A percentile compares a stretch with the other conserved stretches of the same genome.
Conservation (phyloP, 2,113 vertebrate species). For the Xiphophorus hellerii region DNA sequence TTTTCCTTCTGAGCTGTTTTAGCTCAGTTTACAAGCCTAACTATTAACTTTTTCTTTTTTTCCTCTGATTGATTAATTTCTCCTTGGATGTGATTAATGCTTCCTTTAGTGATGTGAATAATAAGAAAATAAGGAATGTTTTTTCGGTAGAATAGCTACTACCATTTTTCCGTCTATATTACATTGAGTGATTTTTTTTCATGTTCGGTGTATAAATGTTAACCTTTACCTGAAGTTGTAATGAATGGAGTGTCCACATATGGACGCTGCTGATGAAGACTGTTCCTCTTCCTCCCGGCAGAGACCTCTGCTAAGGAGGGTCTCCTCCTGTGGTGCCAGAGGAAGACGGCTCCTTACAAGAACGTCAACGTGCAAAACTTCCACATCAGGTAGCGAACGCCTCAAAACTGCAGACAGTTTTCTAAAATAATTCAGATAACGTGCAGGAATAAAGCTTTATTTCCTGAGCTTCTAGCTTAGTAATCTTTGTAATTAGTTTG, state of each 20-base stretch:
- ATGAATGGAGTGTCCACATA: too few relatives aligned
- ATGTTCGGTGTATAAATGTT: too few relatives aligned
- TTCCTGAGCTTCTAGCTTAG: neutral
- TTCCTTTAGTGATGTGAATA: too few relatives aligned
- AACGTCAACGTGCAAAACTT: slow-evolving; percentile 98
- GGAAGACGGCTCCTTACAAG: slow-evolving; percentile 95
- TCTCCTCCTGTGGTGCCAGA: slow-evolving; percentile 94
- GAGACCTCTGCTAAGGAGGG: slow-evolving; percentile 97
- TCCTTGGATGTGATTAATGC: too few relatives aligned
- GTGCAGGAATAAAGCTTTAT: neutral
- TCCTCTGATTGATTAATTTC: too few relatives aligned
- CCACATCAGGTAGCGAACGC: slow-evolving; percentile 87
- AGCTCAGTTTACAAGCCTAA: too few relatives aligned
- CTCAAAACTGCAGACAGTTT: neutral
- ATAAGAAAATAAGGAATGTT: too few relatives aligned
- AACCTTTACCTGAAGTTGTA: too few relatives aligned
- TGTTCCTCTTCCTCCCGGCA: slow-evolving; percentile 51
- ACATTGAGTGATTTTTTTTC: neutral
- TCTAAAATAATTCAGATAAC: neutral
- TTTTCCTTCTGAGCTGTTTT: too few relatives aligned
- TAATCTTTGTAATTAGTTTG: neutral
- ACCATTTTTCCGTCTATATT: neutral
- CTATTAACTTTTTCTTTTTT: too few relatives aligned
- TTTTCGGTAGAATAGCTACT: too few relatives aligned
- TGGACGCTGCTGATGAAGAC: neutral